Conservation (phyloP, 1,140 invertebrate genomes). For the Phenacoccus solenopsis region DNA sequence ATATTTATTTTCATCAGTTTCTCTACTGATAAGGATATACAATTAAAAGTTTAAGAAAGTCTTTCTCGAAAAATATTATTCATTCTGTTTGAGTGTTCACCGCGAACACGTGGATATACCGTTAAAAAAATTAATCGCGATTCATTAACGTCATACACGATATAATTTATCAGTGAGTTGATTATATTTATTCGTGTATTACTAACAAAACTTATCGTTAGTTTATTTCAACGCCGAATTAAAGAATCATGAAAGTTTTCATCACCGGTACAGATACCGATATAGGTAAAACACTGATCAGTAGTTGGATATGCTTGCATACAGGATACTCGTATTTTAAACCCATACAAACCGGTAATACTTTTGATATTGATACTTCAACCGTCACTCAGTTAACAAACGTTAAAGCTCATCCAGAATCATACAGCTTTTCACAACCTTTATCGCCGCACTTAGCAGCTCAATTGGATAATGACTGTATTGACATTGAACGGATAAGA, state of each 20-base stretch:
- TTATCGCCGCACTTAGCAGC: conserved; percentile 15
- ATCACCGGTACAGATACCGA: conserved; percentile 21
- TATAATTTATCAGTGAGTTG: too few relatives aligned
- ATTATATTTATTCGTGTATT: too few relatives aligned
- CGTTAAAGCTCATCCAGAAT: not conserved
- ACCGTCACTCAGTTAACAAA: not conserved
- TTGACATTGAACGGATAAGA: not conserved
- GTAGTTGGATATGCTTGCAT: conserved; percentile 10
- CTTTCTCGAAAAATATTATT: too few relatives aligned
- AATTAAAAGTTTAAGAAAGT: too few relatives aligned
- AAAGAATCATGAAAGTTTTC: conserved; percentile 6
- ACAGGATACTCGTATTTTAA: conserved; percentile 15
- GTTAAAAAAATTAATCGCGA: too few relatives aligned
- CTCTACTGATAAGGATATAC: too few relatives aligned
- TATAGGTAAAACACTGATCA: conserved; percentile 18
- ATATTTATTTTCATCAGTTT: too few relatives aligned
- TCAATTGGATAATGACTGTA: not conserved
- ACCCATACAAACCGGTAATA: conserved; percentile 17
- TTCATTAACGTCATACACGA: too few relatives aligned
- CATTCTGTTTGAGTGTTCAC: too few relatives aligned
- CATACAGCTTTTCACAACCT: not conserved
- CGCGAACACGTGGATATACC: too few relatives aligned
- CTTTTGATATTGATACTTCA: not conserved
- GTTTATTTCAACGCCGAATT: too few relatives aligned
- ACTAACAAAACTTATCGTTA: too few relatives aligned